These are phyloP conservation scores for Ctenochaetus hawaiiensis DNA, from an alignment of 2,797 vertebrate species.

Conservation along the genomic window DNA sequence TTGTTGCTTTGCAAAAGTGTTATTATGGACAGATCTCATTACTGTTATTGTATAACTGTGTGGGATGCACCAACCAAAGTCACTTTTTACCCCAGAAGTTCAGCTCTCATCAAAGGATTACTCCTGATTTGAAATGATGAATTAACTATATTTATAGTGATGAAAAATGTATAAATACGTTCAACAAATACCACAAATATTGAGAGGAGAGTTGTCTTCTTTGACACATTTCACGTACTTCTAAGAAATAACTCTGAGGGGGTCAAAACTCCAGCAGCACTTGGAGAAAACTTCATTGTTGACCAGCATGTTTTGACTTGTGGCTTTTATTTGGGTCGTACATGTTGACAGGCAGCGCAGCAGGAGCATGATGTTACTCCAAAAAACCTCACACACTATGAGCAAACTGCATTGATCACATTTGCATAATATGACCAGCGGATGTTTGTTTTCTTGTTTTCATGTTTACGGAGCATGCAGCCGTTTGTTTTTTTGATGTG, in stretches of 20 bases:
- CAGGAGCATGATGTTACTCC: background rate
- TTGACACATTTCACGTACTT: no score
- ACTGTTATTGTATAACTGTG: background rate
- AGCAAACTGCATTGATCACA: constrained; percentile 26
- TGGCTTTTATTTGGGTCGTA: no score
- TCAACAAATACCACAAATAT: background rate
- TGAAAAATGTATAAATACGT: background rate
- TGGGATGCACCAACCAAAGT: background rate
- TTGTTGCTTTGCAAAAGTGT: no score
- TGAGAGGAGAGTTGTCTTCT: background rate
- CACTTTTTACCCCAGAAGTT: background rate
- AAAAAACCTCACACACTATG: background rate
- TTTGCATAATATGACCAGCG: constrained; percentile 42
- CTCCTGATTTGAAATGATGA: background rate
- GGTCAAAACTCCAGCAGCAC: background rate
- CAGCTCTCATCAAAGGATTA: background rate
- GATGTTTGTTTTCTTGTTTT: constrained; percentile 46
- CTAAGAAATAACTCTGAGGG: background rate
- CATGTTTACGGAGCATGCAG: constrained; percentile 43
- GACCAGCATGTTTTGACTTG: background rate
- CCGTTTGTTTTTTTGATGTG: constrained; percentile 55
- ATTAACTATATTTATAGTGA: background rate
- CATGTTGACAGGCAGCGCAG: background rate
- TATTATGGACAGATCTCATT: background rate
- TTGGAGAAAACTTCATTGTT: background rate